These are phyloP conservation scores for Morelia viridis DNA, from an alignment of 2,797 vertebrate genomes.

Conservation along the genomic window DNA sequence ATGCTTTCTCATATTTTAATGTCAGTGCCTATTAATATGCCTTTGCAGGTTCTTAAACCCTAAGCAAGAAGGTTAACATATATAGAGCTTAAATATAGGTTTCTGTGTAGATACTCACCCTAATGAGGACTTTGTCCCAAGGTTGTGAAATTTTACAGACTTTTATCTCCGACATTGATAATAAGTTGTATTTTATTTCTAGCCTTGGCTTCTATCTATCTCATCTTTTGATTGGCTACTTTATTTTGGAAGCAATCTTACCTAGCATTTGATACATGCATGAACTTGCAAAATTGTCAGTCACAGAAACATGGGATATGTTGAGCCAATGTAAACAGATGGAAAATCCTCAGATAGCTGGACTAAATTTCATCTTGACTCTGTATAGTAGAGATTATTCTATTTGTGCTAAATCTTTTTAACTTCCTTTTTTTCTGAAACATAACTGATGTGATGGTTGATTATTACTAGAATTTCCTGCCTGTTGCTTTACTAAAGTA, in stretches of 20 bases:
- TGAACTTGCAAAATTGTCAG: slow-evolving; percentile 4
- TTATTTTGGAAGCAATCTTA: neutral
- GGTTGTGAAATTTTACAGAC: neutral
- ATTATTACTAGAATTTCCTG: neutral
- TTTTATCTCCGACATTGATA: neutral
- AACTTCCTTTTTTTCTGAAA: neutral
- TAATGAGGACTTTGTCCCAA: neutral
- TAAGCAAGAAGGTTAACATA: neutral
- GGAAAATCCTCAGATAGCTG: neutral
- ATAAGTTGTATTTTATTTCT: neutral
- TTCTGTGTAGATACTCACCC: neutral
- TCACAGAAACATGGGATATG: neutral
- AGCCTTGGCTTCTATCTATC: neutral
- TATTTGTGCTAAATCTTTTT: neutral
- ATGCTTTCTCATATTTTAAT: neutral
- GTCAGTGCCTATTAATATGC: neutral
- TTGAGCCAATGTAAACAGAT: neutral
- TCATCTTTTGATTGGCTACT: neutral
- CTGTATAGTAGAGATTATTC: neutral
- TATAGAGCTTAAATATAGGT: neutral
- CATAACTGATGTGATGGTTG: neutral
- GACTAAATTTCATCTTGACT: neutral
- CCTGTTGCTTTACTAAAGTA: neutral
- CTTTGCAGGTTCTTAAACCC: neutral
- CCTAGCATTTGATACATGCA: neutral